Evolutionary conservation across 2,797 vertebrate species (phyloP).

Genomic region (Sebastes glaucus): DNA sequence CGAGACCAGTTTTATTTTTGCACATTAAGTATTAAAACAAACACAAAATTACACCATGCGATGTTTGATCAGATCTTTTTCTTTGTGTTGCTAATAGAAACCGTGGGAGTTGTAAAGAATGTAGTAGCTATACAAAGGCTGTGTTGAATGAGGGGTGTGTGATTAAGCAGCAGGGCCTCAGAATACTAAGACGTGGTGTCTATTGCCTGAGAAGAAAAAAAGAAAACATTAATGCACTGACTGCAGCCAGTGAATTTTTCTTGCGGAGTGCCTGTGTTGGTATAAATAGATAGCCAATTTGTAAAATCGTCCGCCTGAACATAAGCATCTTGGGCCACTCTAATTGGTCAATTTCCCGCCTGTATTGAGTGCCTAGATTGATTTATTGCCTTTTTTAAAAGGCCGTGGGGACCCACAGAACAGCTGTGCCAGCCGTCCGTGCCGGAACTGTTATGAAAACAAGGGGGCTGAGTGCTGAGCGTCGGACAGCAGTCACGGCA

Average conservation of each 20-base stretch:
- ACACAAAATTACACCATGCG: slow-evolving; percentile 19
- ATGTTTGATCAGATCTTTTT: slow-evolving; percentile 38
- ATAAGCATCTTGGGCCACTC: slow-evolving; percentile 88
- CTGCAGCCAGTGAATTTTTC: slow-evolving; percentile 77
- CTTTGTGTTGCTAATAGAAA: slow-evolving; percentile 48
- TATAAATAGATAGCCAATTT: slow-evolving; percentile 90
- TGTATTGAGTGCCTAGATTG: slow-evolving; percentile 89
- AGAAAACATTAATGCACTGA: slow-evolving; percentile 71
- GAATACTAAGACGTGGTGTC: slow-evolving; percentile 56
- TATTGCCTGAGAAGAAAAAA: slow-evolving; percentile 45
- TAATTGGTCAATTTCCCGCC: slow-evolving; percentile 91
- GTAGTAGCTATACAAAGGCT: slow-evolving; percentile 40
- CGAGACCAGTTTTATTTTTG: slow-evolving; percentile 17
- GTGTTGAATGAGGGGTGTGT: slow-evolving; percentile 55
- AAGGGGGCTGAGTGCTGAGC: slow-evolving; percentile 74
- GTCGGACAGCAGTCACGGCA: slow-evolving; percentile 75
- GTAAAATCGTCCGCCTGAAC: slow-evolving; percentile 86
- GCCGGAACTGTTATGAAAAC: slow-evolving; percentile 83
- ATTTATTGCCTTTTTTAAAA: slow-evolving; percentile 91
- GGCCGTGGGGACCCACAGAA: slow-evolving; percentile 83
- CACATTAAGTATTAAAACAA: slow-evolving; percentile 10
- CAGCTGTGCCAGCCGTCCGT: slow-evolving; percentile 85
- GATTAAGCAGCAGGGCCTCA: slow-evolving; percentile 64
- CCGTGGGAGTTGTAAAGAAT: slow-evolving; percentile 36
- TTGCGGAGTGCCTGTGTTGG: slow-evolving; percentile 74